These are phyloP conservation scores for Seira sanloemensis DNA, from an alignment of 2,888 invertebrate species.

Conservation along the genomic window DNA sequence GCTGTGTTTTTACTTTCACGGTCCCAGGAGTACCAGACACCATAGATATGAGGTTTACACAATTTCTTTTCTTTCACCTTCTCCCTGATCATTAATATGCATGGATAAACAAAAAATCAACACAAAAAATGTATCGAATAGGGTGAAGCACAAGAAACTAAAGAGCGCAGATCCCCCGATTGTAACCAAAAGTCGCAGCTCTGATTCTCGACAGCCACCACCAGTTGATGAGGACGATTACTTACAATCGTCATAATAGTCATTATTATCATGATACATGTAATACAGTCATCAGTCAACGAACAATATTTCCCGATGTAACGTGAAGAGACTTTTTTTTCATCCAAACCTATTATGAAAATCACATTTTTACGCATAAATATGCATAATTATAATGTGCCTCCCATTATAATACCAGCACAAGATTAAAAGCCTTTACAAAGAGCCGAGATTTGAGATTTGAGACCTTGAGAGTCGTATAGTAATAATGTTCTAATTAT, in stretches of 20 bases:
- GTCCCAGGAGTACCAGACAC: conserved; percentile 25
- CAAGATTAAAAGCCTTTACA: neutral
- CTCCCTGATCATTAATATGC: conserved; percentile 23
- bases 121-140: neutral
- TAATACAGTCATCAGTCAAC: conserved; percentile 60
- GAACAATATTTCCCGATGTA: conserved; percentile 17
- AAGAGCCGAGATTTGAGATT: neutral
- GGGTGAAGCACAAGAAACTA: neutral
- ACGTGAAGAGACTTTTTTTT: neutral
- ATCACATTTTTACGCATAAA: conserved; percentile 38
- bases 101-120: neutral
- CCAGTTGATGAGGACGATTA: conserved; percentile 47
- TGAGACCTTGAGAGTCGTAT: conserved; percentile 38
- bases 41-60: no score
- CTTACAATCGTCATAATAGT: conserved; percentile 34
- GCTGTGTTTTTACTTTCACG: neutral
- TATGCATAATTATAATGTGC: conserved; percentile 35
- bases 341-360: conserved; percentile 14
- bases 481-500: conserved; percentile 63
- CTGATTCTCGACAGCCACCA: neutral
- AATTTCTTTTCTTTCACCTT: neutral
- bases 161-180: conserved; percentile 29
- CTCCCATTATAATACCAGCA: neutral
- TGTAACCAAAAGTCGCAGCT: conserved; percentile 37
- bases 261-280: conserved; percentile 42